Percentiles rank a stretch among this genome's conserved stretches.
Evolutionary conservation across 2,113 vertebrate genomes (phyloP).

Genomic region (Barnardius zonarius): DNA sequence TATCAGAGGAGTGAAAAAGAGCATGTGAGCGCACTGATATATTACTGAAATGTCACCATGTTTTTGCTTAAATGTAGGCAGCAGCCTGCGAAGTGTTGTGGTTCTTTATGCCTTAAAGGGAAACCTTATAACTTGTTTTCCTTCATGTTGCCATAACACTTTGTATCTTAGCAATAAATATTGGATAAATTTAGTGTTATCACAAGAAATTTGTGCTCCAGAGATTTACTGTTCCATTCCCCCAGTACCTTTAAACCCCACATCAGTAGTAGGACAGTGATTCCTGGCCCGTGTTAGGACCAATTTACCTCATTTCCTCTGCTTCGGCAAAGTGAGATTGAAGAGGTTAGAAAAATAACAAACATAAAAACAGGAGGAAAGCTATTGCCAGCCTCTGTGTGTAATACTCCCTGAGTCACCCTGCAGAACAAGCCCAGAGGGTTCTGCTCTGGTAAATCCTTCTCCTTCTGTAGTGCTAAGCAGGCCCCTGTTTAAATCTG

Average conservation of each 20-base stretch:
- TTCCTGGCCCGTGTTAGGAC: conserved; percentile 47
- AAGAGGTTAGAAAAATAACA: conserved; percentile 64
- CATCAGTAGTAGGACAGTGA: conserved; percentile 2
- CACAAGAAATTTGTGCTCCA: conserved; percentile 24
- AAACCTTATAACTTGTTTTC: conserved; percentile 57
- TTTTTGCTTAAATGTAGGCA: background rate
- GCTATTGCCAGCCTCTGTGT: background rate
- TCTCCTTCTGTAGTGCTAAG: background rate
- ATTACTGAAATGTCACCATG: background rate
- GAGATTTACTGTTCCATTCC: conserved; percentile 48
- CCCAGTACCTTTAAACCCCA: conserved; percentile 24
- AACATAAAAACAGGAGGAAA: conserved; percentile 18
- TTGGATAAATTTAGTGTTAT: conserved; percentile 40
- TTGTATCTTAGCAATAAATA: conserved; percentile 60
- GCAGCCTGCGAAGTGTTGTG: background rate
- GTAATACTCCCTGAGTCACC: background rate
- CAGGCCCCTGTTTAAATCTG: background rate
- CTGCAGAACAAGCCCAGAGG: background rate
- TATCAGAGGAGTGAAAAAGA: background rate
- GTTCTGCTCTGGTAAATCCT: background rate
- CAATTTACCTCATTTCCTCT: conserved; percentile 65
- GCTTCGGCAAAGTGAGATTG: conserved; percentile 51
- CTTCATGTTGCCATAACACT: conserved; percentile 58
- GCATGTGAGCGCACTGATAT: background rate
- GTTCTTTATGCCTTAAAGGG: conserved; percentile 14